Percentiles rank a stretch among this genome's conserved stretches.
These are phyloP conservation scores for Crossaster papposus DNA, from an alignment of 53 echinoderm and acorn worm genomes.

Conservation along the genomic window DNA sequence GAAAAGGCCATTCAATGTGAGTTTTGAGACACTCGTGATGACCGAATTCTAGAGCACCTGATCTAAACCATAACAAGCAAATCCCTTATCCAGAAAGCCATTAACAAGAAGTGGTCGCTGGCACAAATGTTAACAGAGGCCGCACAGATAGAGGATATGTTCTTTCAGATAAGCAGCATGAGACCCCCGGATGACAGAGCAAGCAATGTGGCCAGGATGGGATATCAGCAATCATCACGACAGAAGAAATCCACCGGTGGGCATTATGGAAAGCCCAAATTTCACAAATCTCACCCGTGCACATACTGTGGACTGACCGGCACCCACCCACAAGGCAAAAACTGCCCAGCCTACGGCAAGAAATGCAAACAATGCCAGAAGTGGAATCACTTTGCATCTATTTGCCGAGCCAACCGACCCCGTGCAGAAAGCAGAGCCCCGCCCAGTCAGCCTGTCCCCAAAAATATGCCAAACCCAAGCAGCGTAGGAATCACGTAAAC, in stretches of 20 bases:
- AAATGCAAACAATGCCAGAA: conserved; percentile 39
- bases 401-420: background rate
- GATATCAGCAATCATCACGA: background rate
- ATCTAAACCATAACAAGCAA: conserved; percentile 57
- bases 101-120: conserved; percentile 40
- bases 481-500: background rate
- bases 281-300: conserved; percentile 18
- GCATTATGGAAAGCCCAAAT: conserved; percentile 13
- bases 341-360: conserved; percentile 56
- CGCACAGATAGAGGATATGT: conserved; percentile 37
- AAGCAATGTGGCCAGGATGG: background rate
- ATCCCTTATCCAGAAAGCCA: conserved; percentile 40
- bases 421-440: background rate
- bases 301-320: conserved; percentile 32
- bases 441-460: background rate
- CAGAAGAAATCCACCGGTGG: conserved; percentile 11
- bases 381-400: conserved; percentile 4
- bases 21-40: conserved; percentile 47
- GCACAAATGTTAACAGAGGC: conserved; percentile 37
- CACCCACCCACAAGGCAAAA: too few relatives aligned
- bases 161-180: conserved; percentile 25
- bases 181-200: background rate
- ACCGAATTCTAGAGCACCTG: conserved; percentile 64
- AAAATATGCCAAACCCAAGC: background rate
- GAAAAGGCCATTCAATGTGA: conserved; percentile 68